Evolutionary conservation across 1,140 invertebrate species (phyloP), one percentile per base, ranked within the genome.

Genomic region (Teleopsis dalmanni): DNA sequence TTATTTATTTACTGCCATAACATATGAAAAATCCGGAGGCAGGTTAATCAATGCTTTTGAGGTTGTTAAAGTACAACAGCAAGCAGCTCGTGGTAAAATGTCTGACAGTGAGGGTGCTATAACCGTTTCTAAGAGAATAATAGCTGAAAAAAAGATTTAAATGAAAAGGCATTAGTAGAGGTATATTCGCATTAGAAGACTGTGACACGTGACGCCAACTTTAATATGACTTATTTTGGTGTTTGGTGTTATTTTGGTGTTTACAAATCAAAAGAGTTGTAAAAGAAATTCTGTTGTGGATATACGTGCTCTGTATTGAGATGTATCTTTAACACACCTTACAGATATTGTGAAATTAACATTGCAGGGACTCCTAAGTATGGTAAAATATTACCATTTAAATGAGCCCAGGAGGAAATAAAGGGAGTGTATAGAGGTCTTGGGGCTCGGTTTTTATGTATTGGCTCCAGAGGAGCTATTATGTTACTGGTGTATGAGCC

Each of bases 21-120:
- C n/a, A n/a, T n/a, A n/a, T n/a, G n/a, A n/a, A n/a, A n/a, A n/a
- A n/a, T n/a, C n/a, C n/a, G n/a, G n/a, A n/a, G n/a, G n/a, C n/a
- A n/a, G n/a, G n/a, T n/a, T n/a, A n/a, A n/a, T 94, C 0, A 95
- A 94, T 75, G 91, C 91, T 1, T 95, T 95, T 73, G 91, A 95
- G 79, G 88, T 93, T 27, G 88, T 95, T 2, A 95, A 96, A 78
- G 89, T 96, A 3, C 81, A 84, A 19, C 72, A 88, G 31, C 85
- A 88, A 71, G 81, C 86, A 8, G 84, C 87, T 64, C 73, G 77
- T 29, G 62, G 72, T 2, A 57, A 38, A 25, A 50, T 48, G 36
- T 41, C 58, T 16, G 73, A 83, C 56, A 62, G 78, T 53, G 85
- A 86, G 3, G 88, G 84, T 47, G 89, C 91, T 1, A 84, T 82